phyloP scores from a whole-genome alignment of 2,888 invertebrate genomes.

The Mesorhabditis sp. region DNA sequence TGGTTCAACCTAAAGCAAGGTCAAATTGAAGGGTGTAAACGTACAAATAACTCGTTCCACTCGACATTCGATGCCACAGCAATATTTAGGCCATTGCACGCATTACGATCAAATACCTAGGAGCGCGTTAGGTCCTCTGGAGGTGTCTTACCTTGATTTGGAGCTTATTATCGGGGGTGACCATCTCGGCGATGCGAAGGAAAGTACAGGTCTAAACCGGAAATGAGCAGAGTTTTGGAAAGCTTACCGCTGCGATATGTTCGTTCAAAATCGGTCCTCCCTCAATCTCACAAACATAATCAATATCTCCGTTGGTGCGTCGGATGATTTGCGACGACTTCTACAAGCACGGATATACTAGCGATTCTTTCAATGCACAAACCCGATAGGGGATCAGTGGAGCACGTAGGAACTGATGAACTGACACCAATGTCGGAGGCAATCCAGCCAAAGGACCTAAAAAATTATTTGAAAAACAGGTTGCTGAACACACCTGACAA shows the following conservation, averaged over 20 bases:
- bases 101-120: neutral
- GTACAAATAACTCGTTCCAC: neutral
- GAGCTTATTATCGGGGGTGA: neutral
- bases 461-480: neutral
- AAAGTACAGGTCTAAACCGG: neutral
- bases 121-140: neutral
- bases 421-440: neutral
- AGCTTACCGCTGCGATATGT: neutral
- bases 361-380: neutral
- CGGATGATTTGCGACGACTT: neutral
- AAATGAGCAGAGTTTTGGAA: neutral
- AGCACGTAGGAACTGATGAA: slow-evolving; percentile 4
- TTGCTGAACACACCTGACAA: neutral
- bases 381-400: slow-evolving; percentile 2
- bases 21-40: neutral
- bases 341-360: neutral
- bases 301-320: neutral
- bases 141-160: neutral
- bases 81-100: neutral
- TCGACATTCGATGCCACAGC: neutral
- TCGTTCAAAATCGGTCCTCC: neutral
- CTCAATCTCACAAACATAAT: neutral
- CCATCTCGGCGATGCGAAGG: neutral
- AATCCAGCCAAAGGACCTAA: slow-evolving; percentile 4
- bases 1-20: slow-evolving; percentile 1